Percentiles rank a stretch among this genome's conserved stretches.
phyloP scores from a whole-genome alignment of 2,113 vertebrate species.

The Xyliphius kryptos region DNA sequence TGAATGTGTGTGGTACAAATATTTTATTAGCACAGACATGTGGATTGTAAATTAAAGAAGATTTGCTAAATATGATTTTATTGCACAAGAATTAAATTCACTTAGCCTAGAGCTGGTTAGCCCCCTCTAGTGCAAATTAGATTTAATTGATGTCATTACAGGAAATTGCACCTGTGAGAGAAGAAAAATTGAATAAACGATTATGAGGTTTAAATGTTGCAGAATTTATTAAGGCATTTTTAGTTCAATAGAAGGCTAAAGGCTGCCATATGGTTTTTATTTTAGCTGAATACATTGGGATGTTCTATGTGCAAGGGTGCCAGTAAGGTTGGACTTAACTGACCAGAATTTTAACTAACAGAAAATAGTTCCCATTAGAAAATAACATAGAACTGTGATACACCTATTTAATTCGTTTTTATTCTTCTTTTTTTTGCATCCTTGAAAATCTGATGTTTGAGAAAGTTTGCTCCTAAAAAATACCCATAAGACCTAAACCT shows the following conservation, averaged over 20 bases:
- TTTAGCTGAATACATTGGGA: background rate
- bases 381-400: background rate
- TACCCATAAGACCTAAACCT: too few species aligned
- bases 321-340: background rate
- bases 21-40: too few species aligned
- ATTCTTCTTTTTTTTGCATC: background rate
- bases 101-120: constrained; percentile 5
- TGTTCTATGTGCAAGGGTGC: background rate
- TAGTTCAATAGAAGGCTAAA: background rate
- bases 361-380: background rate
- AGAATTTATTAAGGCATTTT: background rate
- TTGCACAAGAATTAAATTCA: background rate
- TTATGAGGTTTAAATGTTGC: background rate
- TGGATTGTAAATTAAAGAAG: too few species aligned
- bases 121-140: constrained; percentile 30
- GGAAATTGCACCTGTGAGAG: too few species aligned
- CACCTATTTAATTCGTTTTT: background rate
- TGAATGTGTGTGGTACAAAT: too few species aligned
- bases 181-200: background rate
- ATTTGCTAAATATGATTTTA: background rate
- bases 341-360: background rate
- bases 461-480: too few species aligned
- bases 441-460: background rate
- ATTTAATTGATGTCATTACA: background rate
- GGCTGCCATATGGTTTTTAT: background rate